A percentile compares a stretch with the other conserved stretches of the same genome.
Conservation (phyloP, 2,888 invertebrate genomes). For the Pristionchus mayeri region DNA sequence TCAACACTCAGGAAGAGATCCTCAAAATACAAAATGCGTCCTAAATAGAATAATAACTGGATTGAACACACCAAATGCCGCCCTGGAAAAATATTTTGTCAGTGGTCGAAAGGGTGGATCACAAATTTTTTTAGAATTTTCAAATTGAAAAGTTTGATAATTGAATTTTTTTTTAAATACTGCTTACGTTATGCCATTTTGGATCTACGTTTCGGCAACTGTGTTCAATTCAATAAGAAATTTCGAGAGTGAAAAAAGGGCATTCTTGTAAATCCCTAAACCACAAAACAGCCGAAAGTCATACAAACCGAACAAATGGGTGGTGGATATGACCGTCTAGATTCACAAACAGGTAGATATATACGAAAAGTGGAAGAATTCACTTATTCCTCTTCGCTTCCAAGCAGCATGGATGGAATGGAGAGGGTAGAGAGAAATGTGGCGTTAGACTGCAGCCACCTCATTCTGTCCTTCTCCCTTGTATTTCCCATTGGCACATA, state of each 20-base stretch:
- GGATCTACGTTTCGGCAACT: too few species aligned
- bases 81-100: too few species aligned
- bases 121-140: too few species aligned
- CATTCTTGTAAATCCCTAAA: too few species aligned
- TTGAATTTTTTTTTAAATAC: too few species aligned
- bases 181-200: too few species aligned
- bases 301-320: neutral
- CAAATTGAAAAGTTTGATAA: too few species aligned
- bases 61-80: neutral
- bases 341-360: neutral
- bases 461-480: neutral
- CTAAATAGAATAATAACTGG: neutral
- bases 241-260: neutral
- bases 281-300: too few species aligned
- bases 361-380: neutral
- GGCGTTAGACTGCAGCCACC: neutral
- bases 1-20: too few species aligned
- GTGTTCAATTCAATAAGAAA: neutral
- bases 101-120: too few species aligned
- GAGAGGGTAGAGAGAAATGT: neutral
- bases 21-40: neutral
- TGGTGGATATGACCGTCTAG: neutral
- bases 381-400: neutral
- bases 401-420: neutral
- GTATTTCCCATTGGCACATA: neutral